Base-by-base conservation (phyloP, 1,140 invertebrate species). In the Cydia pomonella region DNA sequence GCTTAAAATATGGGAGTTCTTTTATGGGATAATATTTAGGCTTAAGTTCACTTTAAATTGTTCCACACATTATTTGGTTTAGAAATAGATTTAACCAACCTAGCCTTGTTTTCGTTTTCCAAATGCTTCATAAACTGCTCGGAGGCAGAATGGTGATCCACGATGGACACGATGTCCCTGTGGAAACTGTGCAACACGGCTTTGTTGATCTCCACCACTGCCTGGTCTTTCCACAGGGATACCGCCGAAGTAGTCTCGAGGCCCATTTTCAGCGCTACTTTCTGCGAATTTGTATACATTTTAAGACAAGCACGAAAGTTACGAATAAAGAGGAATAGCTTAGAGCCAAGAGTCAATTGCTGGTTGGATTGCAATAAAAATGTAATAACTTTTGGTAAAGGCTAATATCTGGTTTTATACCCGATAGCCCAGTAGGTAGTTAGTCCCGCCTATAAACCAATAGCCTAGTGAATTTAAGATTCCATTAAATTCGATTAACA, bases 41-140 rank as follows among this genome's bases (percentile, higher is more conserved):
- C 29, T 3, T 29, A 29, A 2, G 29, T 29, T 29, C 29, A 29
- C 29, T 29, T 29, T 29, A 29, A 29, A 29, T 2, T 2, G 29
- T 5, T 29, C 29, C 29, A 29, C 29, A 29, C 33, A 38, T 9
- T 38, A 38, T 38, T 33, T 38, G 18, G 47, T 12, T 50, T 18
- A 18, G 6, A 50, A n/a, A 50, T 38, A 38, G 33, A 38, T 38
- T 6, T 50, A n/a, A 78, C 79, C 89, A 83, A 94, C 92, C 98
- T 93, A 64, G 98, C 92, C 82, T 96, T 95, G 82, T 96, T 95
- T 88, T 99, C 98, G 86, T 98, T 99, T 83, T 98, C 97, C 85
- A 98, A 95, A 93, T 98, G 98, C 86, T 98, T 98, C 95, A 99
- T 98, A 86, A 99, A 99, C 44, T 97, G 97, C 88, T 99, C 98